Evolutionary conservation across 2,888 invertebrate species (phyloP).

Genomic region (Camptogramma bilineatum): DNA sequence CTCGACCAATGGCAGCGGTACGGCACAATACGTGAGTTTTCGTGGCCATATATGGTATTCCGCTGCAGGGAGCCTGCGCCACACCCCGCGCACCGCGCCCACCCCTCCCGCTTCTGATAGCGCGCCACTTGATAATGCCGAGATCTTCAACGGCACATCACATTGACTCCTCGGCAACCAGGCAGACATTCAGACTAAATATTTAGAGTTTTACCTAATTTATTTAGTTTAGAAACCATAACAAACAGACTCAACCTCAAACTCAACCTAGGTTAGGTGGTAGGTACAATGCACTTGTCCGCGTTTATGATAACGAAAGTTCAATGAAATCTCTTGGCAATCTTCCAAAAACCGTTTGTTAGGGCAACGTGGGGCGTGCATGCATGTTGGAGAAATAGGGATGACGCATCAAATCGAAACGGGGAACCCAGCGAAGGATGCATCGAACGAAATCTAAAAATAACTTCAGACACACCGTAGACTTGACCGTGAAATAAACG

Average conservation of each 20-base stretch:
- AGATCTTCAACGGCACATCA: slow-evolving; percentile 56
- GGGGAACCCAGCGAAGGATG: slow-evolving; percentile 34
- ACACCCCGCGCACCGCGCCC: slow-evolving; percentile 58
- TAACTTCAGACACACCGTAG: slow-evolving; percentile 43
- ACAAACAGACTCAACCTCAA: slow-evolving; percentile 16
- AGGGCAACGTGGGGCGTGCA: slow-evolving; percentile 19
- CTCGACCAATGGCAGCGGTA: slow-evolving; percentile 87
- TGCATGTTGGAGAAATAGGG: slow-evolving; percentile 24
- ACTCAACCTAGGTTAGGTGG: neutral
- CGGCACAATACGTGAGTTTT: slow-evolving; percentile 81
- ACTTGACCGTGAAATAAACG: slow-evolving; percentile 40
- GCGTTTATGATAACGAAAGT: slow-evolving; percentile 48
- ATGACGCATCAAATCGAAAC: slow-evolving; percentile 32
- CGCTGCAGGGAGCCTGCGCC: slow-evolving; percentile 86
- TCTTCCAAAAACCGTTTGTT: slow-evolving; percentile 43
- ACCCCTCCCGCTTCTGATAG: slow-evolving; percentile 59
- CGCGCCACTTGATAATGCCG: slow-evolving; percentile 72
- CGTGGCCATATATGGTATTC: slow-evolving; percentile 80
- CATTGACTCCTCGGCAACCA: slow-evolving; percentile 48
- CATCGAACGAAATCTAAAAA: slow-evolving; percentile 43
- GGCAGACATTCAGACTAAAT: slow-evolving; percentile 23
- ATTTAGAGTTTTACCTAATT: neutral
- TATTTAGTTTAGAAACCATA: neutral
- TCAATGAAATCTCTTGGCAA: slow-evolving; percentile 52
- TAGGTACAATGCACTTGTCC: neutral